Conservation (phyloP, 2,888 invertebrate genomes). For the Eilema sororculum region DNA sequence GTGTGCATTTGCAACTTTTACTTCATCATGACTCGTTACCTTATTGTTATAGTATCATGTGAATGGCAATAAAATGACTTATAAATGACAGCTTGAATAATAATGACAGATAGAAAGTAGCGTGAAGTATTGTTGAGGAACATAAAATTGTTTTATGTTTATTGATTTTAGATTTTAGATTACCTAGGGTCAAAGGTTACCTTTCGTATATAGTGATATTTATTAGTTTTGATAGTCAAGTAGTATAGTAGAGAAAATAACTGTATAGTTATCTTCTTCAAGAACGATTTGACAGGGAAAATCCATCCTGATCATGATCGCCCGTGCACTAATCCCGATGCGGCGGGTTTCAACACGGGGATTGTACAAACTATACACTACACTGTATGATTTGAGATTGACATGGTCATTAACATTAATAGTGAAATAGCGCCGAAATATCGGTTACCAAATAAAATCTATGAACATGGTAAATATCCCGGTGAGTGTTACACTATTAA, state of each 20-base stretch:
- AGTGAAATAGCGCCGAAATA: too few species aligned
- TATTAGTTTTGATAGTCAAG: neutral
- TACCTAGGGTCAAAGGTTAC: slow-evolving; percentile 10
- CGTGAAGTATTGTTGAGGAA: slow-evolving; percentile 29
- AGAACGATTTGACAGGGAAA: neutral
- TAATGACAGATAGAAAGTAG: slow-evolving; percentile 52
- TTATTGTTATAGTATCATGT: slow-evolving; percentile 64
- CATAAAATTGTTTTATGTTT: slow-evolving; percentile 34
- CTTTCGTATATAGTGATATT: neutral
- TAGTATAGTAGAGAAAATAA: too few species aligned
- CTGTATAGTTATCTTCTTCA: neutral
- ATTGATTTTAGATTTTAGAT: slow-evolving; percentile 18
- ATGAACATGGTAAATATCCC: too few species aligned
- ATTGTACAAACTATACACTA: too few species aligned
- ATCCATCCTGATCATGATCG: neutral
- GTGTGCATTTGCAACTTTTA: slow-evolving; percentile 76
- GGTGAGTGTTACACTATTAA: too few species aligned
- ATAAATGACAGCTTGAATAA: slow-evolving; percentile 65
- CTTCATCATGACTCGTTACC: slow-evolving; percentile 66
- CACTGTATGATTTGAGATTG: too few species aligned
- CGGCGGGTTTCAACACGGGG: too few species aligned
- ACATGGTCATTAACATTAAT: too few species aligned
- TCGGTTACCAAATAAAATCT: too few species aligned
- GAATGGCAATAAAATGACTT: slow-evolving; percentile 55
- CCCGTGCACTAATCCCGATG: too few species aligned